phyloP scores from a whole-genome alignment of 2,888 invertebrate species.

The Minunthozetes semirufus region DNA sequence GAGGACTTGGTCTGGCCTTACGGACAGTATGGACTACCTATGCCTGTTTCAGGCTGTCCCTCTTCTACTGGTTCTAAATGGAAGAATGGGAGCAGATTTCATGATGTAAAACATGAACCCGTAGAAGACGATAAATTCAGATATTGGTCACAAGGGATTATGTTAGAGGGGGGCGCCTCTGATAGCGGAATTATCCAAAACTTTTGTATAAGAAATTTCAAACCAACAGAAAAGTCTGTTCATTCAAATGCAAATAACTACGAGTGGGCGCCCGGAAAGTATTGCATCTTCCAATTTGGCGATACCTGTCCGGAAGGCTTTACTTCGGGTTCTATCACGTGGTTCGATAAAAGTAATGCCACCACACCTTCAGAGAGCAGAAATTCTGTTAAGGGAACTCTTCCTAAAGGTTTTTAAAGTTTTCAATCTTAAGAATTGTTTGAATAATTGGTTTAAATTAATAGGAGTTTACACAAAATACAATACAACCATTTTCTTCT shows the following conservation, averaged over 20 bases:
- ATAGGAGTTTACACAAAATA: constrained; percentile 41
- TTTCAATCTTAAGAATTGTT: neutral
- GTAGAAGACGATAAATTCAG: constrained; percentile 42
- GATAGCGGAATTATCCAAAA: constrained; percentile 42
- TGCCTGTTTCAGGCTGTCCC: constrained; percentile 44
- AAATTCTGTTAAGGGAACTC: constrained; percentile 4
- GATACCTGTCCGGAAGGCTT: constrained; percentile 42
- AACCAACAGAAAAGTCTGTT: constrained; percentile 4
- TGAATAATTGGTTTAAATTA: neutral
- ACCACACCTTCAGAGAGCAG: neutral
- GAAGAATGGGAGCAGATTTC: constrained; percentile 43
- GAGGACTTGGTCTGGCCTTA: constrained; percentile 41
- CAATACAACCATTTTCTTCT: constrained; percentile 44
- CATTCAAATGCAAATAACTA: neutral
- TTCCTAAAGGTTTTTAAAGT: constrained; percentile 35
- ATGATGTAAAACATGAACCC: constrained; percentile 43
- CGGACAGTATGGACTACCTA: constrained; percentile 44
- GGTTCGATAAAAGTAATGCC: constrained; percentile 40
- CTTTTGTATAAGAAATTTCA: constrained; percentile 42
- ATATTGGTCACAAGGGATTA: constrained; percentile 44
- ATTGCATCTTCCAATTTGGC: constrained; percentile 44
- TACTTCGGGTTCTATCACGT: constrained; percentile 43
- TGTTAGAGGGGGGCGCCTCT: constrained; percentile 42
- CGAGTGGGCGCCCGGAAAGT: constrained; percentile 44
- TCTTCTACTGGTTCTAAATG: constrained; percentile 36